Evolutionary conservation across 2,797 vertebrate species (phyloP), one percentile per base, ranked within the genome.

Genomic region (Podarcis lilfordi): DNA sequence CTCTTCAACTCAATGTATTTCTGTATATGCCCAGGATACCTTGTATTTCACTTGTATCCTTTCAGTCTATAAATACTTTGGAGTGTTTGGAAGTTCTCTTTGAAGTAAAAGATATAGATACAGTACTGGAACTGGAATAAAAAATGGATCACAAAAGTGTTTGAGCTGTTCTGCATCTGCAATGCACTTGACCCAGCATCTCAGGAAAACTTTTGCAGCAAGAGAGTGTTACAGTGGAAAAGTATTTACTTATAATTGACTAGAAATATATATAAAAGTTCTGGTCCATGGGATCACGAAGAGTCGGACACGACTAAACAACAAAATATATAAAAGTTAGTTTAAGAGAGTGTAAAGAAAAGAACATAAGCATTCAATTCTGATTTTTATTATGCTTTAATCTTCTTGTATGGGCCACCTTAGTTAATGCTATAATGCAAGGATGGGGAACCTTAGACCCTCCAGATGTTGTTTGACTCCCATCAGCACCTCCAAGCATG

Each of bases 101-200:
- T 69, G 68, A 69, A 69, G 29, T 29, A 29, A 29, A 29, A 69
- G 68, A 69, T 29, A 69, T 11, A 69, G 29, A 69, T 69, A 69
- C 43, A 43, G 43, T 43, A 43, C 4, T 69, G 68, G 25, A 8
- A 69, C 29, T 69, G 59, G 59, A 61, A 61, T 61, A 61, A 61
- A 27, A 69, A 69, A 11, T 66, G 0, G 43, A 3, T 10, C 88
- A 2, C 64, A 85, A 78, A 35, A 66, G 81, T 2, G 3, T 87
- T 75, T 82, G 89, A 86, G 66, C 45, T 29, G 68, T 89, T 40
- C 68, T n/a, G 0, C 2, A n/a, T 82, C 84, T 86, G 84, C 25
- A 21, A 32, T 72, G 13, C 86, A 80, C 82, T 84, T 89, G 69
- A 0, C 64, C 17, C 79, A 25, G 17, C 81, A 50, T 50, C 45